Evolutionary conservation across 2,113 vertebrate genomes (phyloP).

Genomic region (Geococcyx californianus): DNA sequence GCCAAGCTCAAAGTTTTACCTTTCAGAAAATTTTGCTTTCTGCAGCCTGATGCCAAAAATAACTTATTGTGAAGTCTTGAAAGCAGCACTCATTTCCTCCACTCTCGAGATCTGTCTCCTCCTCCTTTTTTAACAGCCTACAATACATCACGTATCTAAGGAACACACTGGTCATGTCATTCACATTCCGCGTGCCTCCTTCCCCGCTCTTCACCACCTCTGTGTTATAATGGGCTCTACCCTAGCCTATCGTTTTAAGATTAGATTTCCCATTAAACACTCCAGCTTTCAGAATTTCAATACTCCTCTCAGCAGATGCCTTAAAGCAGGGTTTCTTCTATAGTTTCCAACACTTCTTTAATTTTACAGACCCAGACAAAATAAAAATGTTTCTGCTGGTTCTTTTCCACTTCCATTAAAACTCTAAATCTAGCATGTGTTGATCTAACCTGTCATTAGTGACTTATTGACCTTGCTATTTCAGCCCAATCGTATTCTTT

Average conservation of each 20-base stretch:
- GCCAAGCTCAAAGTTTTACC: background rate
- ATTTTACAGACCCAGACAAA: slow-evolving; percentile 1
- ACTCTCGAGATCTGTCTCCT: background rate
- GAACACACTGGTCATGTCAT: background rate
- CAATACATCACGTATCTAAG: background rate
- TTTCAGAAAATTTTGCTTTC: background rate
- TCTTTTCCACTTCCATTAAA: slow-evolving; percentile 1
- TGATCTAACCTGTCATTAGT: background rate
- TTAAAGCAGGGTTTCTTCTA: slow-evolving; percentile 3
- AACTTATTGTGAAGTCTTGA: background rate
- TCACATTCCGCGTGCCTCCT: background rate
- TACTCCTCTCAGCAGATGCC: background rate
- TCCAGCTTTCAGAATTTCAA: slow-evolving; percentile 1
- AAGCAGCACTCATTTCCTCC: slow-evolving; percentile 12
- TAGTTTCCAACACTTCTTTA: background rate
- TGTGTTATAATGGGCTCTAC: background rate
- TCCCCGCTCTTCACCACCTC: background rate
- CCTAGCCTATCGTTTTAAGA: background rate
- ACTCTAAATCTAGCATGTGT: slow-evolving; percentile 23
- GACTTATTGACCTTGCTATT: background rate
- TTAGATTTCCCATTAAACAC: slow-evolving; percentile 44
- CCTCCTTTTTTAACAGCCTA: slow-evolving; percentile 20
- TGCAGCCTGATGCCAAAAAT: slow-evolving; percentile 13
- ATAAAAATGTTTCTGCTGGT: background rate
- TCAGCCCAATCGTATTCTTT: background rate